Evolutionary conservation across 2,797 vertebrate species (phyloP), one percentile per base, ranked within the genome.

Genomic region (Phataginus tricuspis): DNA sequence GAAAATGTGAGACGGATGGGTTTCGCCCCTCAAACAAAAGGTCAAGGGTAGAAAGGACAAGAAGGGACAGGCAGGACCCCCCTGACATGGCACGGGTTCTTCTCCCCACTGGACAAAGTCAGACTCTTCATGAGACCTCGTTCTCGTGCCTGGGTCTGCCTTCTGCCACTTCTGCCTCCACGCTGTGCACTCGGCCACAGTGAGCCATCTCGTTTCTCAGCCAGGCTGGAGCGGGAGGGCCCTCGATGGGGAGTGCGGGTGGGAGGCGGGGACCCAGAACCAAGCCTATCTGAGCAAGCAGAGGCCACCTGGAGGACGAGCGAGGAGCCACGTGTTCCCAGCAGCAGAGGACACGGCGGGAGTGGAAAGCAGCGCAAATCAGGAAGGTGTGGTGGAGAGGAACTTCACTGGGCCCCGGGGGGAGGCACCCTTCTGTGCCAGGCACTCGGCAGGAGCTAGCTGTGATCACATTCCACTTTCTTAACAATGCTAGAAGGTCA

Each of bases 181-280:
- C 9, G 4, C 10, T 18, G 7, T 25, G 2, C n/a, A 4, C 8
- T 1, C 0, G 6, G 15, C 9, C 55, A 18, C 10, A 9, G 12
- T 0, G 55, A 74, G 9, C 0, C 16, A 2, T 31, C 13, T 51
- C 9, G 7, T 14, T 53, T 59, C 88, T 66, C 21, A 80, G 89
- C 14, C 37, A 49, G 49, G 2, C 29, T 53, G 71, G 14, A 64
- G 12, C n/a, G 23, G 4, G 0, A 27, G 29, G 3, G 42, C 37
- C 63, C 57, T 15, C 3, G 42, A 4, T 18, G 31, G 10, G 6
- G 27, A n/a, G 8, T 51, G 14, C 53, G 21, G 23, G 14, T 4
- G 31, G 34, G 14, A 34, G 69, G 87, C 3, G 0, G 27, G 29
- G 57, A 16, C 34, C 63, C 11, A 66, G 93, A 2, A n/a, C 45